Percentiles rank a stretch among this genome's conserved stretches.
These are phyloP conservation scores for Marcusenius ussheri DNA, from an alignment of 2,113 vertebrate genomes.

Conservation along the genomic window DNA sequence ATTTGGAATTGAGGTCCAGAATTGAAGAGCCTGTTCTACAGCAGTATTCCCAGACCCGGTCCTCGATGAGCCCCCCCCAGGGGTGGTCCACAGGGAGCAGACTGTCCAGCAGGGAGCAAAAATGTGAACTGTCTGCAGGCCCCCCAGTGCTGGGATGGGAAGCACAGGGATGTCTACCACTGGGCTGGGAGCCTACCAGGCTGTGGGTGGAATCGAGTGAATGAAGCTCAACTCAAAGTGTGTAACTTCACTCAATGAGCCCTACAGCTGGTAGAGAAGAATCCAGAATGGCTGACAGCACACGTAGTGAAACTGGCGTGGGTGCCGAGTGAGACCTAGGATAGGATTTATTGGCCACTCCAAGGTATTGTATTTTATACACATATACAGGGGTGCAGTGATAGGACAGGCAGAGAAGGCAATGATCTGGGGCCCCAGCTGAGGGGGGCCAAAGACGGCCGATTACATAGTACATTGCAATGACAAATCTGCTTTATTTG, in stretches of 20 bases:
- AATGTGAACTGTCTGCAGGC: not conserved
- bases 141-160: not conserved
- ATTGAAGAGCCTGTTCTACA: not conserved
- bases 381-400: not conserved
- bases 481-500: too few relatives aligned
- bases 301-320: not conserved
- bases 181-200: not conserved
- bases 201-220: not conserved
- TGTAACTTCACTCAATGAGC: not conserved
- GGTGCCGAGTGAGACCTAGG: not conserved
- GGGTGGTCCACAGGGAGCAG: not conserved
- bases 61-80: not conserved
- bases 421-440: not conserved
- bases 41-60: not conserved
- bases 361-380: not conserved
- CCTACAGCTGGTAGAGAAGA: not conserved
- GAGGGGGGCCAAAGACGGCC: too few relatives aligned
- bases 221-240: not conserved
- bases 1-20: too few relatives aligned
- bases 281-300: not conserved
- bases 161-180: not conserved
- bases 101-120: not conserved
- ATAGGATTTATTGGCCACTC: not conserved
- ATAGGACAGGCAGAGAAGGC: not conserved
- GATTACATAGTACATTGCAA: too few relatives aligned